These are phyloP conservation scores for Melipona beecheii DNA, from an alignment of 2,888 invertebrate genomes.

Conservation along the genomic window DNA sequence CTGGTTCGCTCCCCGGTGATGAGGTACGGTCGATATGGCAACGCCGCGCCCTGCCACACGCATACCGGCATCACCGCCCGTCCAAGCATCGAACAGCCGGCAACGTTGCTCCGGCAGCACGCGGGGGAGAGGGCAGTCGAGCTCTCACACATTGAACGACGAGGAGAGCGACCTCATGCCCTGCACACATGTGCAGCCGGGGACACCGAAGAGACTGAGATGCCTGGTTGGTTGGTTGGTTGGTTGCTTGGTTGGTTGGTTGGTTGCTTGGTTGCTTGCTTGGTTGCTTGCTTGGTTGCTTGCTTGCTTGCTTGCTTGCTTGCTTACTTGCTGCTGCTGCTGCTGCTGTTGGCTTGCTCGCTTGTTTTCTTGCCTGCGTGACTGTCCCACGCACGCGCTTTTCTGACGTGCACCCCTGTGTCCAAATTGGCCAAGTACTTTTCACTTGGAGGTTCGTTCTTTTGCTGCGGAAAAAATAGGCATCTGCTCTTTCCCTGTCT, in stretches of 20 bases:
- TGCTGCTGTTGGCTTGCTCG: conserved; percentile 21
- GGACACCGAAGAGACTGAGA: conserved; percentile 68
- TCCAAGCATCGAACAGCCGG: conserved; percentile 57
- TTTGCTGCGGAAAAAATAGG: conserved; percentile 43
- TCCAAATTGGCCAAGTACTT: conserved; percentile 68
- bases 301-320: conserved; percentile 2
- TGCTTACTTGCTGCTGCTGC: not conserved
- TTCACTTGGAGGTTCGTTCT: conserved; percentile 56
- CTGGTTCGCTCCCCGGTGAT: conserved; percentile 65
- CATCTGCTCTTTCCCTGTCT: not conserved
- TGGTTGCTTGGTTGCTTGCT: conserved; percentile 46
- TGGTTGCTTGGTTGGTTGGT: conserved; percentile 48
- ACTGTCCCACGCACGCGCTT: conserved; percentile 64
- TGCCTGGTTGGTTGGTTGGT: conserved; percentile 50
- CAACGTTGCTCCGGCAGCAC: conserved; percentile 63
- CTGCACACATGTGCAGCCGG: conserved; percentile 71
- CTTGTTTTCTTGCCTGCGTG: conserved; percentile 32
- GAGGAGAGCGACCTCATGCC: conserved; percentile 76
- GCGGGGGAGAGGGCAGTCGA: conserved; percentile 60
- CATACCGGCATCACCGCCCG: conserved; percentile 73
- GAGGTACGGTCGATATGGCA: conserved; percentile 83
- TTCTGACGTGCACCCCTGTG: conserved; percentile 39
- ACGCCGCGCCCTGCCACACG: conserved; percentile 79
- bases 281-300: not conserved
- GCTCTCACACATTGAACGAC: conserved; percentile 69